These are phyloP conservation scores for Danionella cerebrum DNA, from an alignment of 2,113 vertebrate genomes.

Conservation along the genomic window DNA sequence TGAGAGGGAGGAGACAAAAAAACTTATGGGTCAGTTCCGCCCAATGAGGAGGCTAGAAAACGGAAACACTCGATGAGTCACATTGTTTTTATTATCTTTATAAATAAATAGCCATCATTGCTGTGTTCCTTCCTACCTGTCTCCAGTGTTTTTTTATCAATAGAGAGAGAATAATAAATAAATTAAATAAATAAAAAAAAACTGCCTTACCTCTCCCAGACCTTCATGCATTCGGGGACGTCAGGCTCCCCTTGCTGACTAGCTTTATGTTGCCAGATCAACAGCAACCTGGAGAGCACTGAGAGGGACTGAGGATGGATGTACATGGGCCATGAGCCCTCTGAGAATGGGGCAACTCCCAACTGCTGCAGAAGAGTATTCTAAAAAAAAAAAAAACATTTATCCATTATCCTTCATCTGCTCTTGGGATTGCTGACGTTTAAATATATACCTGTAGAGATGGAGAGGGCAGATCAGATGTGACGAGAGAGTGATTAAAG, in stretches of 20 bases:
- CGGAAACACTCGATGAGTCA: no score
- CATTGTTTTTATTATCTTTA: no score
- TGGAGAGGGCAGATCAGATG: conserved; percentile 92
- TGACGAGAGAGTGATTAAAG: conserved; percentile 95
- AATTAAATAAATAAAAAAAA: not conserved
- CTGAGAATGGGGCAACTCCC: conserved; percentile 87
- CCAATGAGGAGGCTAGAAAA: no score
- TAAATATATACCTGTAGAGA: conserved; percentile 89
- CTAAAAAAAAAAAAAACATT: conserved; percentile 54
- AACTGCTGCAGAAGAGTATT: conserved; percentile 89
- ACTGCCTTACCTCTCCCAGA: conserved; percentile 92
- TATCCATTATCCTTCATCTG: not conserved
- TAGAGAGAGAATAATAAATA: no score
- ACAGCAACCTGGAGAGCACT: conserved; percentile 85
- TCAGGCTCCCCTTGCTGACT: conserved; percentile 83
- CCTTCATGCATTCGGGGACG: conserved; percentile 89
- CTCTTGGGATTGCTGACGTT: no score
- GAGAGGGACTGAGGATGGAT: conserved; percentile 93
- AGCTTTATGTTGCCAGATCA: conserved; percentile 96
- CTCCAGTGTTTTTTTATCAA: no score
- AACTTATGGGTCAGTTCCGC: no score
- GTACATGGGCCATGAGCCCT: conserved; percentile 93
- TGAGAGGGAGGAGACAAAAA: no score
- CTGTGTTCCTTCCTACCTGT: no score
- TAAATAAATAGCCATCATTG: no score